phyloP scores from a whole-genome alignment of 1,140 invertebrate species.

The Atopsyche davidsoni region DNA sequence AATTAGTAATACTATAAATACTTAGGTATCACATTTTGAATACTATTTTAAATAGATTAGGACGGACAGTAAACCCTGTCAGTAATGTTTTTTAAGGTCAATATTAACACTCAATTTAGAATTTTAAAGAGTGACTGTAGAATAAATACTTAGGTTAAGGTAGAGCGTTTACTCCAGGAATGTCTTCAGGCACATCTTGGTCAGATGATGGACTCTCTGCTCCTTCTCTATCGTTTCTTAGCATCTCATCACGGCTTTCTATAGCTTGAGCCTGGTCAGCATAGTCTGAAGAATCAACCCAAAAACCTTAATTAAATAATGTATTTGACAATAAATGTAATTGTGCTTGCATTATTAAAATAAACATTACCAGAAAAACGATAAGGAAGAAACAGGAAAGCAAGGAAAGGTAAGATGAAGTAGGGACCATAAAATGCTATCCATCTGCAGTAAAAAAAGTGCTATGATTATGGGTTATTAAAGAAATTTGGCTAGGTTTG shows the following conservation, averaged over 20 bases:
- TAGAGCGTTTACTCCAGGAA: slow-evolving; percentile 20
- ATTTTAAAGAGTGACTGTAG: too few relatives aligned
- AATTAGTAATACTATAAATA: not conserved
- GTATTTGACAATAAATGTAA: not conserved
- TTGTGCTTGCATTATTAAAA: too few relatives aligned
- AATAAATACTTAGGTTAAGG: too few relatives aligned
- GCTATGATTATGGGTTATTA: too few relatives aligned
- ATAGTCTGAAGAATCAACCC: slow-evolving; percentile 16
- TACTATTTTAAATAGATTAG: not conserved
- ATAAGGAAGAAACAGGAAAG: too few relatives aligned
- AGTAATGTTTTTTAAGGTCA: too few relatives aligned
- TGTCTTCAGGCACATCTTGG: slow-evolving; percentile 26
- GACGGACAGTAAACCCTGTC: too few relatives aligned
- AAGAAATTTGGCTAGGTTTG: too few relatives aligned
- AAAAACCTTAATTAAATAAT: slow-evolving; percentile 4
- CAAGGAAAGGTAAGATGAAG: too few relatives aligned
- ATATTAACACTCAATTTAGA: too few relatives aligned
- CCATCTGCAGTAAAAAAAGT: not conserved
- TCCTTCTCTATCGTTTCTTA: slow-evolving; percentile 6
- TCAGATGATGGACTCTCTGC: slow-evolving; percentile 21
- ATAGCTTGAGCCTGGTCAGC: slow-evolving; percentile 20
- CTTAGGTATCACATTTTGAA: not conserved
- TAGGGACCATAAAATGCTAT: not conserved
- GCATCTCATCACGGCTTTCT: slow-evolving; percentile 19
- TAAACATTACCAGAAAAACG: too few relatives aligned